These are phyloP conservation scores for Enteromius unitaeniatus DNA, from an alignment of 2,797 vertebrate genomes.

Conservation along the genomic window DNA sequence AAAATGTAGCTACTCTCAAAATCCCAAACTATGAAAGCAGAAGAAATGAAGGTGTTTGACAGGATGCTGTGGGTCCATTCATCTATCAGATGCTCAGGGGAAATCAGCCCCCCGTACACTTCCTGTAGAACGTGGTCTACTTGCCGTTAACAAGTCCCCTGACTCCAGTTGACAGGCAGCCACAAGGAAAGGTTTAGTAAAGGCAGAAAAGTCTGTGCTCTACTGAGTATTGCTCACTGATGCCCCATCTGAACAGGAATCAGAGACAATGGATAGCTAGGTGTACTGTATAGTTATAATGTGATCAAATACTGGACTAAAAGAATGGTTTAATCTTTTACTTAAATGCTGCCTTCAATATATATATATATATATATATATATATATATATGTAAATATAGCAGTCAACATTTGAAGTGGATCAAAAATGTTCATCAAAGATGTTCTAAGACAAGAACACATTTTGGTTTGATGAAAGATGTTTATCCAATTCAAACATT, in stretches of 20 bases:
- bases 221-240: slow-evolving; percentile 47
- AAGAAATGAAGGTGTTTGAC: slow-evolving; percentile 65
- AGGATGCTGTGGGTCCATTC: slow-evolving; percentile 64
- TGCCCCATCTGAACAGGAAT: slow-evolving; percentile 26
- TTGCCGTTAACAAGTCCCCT: slow-evolving; percentile 69
- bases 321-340: not conserved
- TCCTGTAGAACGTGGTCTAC: slow-evolving; percentile 62
- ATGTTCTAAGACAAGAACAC: too few relatives aligned
- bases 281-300: not conserved
- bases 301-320: slow-evolving; percentile 11
- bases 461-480: too few relatives aligned
- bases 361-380: not conserved
- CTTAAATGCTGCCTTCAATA: not conserved
- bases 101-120: slow-evolving; percentile 62
- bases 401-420: too few relatives aligned
- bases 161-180: slow-evolving; percentile 52
- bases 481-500: too few relatives aligned
- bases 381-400: not conserved
- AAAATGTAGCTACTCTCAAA: slow-evolving; percentile 19
- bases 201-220: slow-evolving; percentile 63
- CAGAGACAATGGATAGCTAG: slow-evolving; percentile 13
- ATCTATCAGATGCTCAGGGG: slow-evolving; percentile 65
- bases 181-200: slow-evolving; percentile 55
- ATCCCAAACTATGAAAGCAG: slow-evolving; percentile 50
- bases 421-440: too few relatives aligned